Conservation (phyloP, 2,888 invertebrate genomes). For the Nudaria mundana region DNA sequence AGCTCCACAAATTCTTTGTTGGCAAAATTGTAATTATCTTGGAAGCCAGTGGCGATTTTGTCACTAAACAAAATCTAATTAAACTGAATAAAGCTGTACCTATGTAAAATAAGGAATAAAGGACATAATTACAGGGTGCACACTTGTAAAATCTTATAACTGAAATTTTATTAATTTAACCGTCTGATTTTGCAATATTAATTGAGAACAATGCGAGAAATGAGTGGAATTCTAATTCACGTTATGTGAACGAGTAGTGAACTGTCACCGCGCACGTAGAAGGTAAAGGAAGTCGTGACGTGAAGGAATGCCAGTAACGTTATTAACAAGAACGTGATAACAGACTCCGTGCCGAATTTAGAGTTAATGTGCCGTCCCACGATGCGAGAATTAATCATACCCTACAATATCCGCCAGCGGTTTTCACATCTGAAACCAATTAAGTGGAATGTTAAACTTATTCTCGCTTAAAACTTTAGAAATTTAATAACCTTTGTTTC, state of each 20-base stretch:
- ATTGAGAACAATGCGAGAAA: too few species aligned
- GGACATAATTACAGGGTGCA: slow-evolving; percentile 59
- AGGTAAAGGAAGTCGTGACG: slow-evolving; percentile 23
- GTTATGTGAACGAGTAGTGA: too few species aligned
- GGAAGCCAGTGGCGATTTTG: slow-evolving; percentile 45
- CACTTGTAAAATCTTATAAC: slow-evolving; percentile 48
- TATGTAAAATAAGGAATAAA: slow-evolving; percentile 61
- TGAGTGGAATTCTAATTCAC: too few species aligned
- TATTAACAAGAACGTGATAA: slow-evolving; percentile 35
- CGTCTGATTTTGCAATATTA: background rate
- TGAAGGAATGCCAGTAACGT: slow-evolving; percentile 31
- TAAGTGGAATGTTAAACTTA: slow-evolving; percentile 35
- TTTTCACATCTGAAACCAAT: slow-evolving; percentile 45
- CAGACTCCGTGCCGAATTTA: slow-evolving; percentile 39
- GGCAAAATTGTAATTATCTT: slow-evolving; percentile 41
- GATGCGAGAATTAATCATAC: slow-evolving; percentile 43
- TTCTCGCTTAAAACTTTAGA: slow-evolving; percentile 23
- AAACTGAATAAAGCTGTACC: slow-evolving; percentile 68
- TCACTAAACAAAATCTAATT: slow-evolving; percentile 69
- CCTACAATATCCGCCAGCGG: slow-evolving; percentile 24
- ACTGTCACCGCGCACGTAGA: slow-evolving; percentile 20
- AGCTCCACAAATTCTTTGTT: background rate
- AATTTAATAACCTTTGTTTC: slow-evolving; percentile 33
- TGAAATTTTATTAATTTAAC: background rate
- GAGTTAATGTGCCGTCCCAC: slow-evolving; percentile 30